Conservation (phyloP, 1,140 invertebrate genomes). For the Vanessa tameamea region DNA sequence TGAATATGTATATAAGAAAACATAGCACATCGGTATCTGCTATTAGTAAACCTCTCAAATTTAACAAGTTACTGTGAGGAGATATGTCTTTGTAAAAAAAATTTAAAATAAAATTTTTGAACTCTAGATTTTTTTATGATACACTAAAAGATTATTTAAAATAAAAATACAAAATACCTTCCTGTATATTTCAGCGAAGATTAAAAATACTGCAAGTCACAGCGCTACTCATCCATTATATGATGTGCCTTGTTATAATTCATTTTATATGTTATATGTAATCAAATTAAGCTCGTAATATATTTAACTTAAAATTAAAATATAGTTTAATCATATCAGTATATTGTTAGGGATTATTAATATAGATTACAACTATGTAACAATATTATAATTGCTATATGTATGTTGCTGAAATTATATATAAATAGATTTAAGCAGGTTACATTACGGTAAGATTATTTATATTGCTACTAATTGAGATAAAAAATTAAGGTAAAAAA, state of each 20-base stretch:
- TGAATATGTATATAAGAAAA: too few relatives aligned
- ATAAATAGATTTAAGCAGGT: neutral
- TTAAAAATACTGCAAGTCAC: too few relatives aligned
- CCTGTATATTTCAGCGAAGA: too few relatives aligned
- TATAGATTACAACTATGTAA: neutral
- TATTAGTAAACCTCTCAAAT: too few relatives aligned
- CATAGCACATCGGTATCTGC: too few relatives aligned
- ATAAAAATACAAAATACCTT: too few relatives aligned
- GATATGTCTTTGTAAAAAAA: too few relatives aligned
- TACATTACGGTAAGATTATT: neutral
- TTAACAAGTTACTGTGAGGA: too few relatives aligned
- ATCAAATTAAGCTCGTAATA: neutral
- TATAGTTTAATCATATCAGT: conserved; percentile 4
- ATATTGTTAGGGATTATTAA: neutral
- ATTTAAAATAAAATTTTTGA: too few relatives aligned
- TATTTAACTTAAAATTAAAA: conserved; percentile 7
- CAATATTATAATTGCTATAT: neutral
- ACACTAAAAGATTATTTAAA: too few relatives aligned
- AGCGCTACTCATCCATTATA: neutral
- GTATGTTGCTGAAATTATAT: neutral
- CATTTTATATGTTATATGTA: neutral
- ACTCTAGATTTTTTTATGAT: too few relatives aligned
- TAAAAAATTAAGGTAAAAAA: conserved; percentile 17
- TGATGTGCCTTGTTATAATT: neutral
- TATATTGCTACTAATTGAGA: neutral